Conservation (phyloP, 2,797 vertebrate genomes). For the Acrossocheilus fasciatus region DNA sequence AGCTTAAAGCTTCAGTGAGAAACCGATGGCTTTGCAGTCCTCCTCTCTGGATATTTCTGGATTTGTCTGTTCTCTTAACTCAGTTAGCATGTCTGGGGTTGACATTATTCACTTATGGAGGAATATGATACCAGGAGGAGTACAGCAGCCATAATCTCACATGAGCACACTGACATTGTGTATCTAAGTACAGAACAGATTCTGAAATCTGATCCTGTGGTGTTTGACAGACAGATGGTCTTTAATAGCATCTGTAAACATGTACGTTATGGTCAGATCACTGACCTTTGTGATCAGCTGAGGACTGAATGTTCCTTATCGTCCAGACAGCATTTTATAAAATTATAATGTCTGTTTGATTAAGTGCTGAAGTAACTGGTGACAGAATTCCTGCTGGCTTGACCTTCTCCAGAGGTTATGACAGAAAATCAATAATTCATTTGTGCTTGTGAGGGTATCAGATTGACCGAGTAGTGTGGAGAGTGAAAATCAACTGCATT, state of each 20-base stretch:
- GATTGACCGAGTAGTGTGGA: not conserved
- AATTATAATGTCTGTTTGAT: conserved; percentile 12
- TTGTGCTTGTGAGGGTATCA: not conserved
- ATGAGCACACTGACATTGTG: not conserved
- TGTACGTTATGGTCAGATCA: not conserved
- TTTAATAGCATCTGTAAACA: not conserved
- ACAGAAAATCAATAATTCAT: conserved; percentile 14
- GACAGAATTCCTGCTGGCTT: not conserved
- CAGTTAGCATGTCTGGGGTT: conserved; percentile 3
- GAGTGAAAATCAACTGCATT: not conserved
- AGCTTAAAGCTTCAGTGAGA: not conserved
- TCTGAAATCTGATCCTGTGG: not conserved
- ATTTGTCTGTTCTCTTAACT: conserved; percentile 27
- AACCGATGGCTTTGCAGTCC: not conserved
- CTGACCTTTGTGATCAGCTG: conserved; percentile 1
- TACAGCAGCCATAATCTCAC: not conserved
- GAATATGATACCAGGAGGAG: conserved; percentile 34
- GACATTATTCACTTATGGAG: conserved; percentile 27
- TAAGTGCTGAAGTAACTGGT: not conserved
- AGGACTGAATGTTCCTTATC: not conserved
- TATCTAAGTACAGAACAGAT: not conserved
- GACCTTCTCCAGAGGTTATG: conserved; percentile 1
- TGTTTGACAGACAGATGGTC: not conserved
- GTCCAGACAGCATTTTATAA: conserved; percentile 9
- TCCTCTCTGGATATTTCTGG: not conserved